A percentile compares a stretch with the other conserved stretches of the same genome.
Evolutionary conservation across 2,797 vertebrate species (phyloP).

Genomic region (Hoplostethus mediterraneus): DNA sequence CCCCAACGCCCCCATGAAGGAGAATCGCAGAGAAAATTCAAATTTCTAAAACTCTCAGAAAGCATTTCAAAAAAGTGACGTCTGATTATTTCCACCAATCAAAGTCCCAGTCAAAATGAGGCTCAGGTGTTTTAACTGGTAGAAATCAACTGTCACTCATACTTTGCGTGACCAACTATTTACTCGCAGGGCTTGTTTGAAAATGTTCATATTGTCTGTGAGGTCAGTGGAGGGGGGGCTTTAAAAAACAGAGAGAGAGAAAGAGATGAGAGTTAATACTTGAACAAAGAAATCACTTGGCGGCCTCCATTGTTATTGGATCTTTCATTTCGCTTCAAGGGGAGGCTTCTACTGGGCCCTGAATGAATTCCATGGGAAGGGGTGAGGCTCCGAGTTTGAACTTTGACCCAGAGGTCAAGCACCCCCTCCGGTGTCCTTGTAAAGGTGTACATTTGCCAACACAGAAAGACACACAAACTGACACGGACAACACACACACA

Average conservation of each 20-base stretch:
- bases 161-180: no score
- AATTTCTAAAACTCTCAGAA: no score
- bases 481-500: constrained; percentile 33
- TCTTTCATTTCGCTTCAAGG: constrained; percentile 71
- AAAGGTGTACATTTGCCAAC: constrained; percentile 64
- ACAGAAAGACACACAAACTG: constrained; percentile 48
- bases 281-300: constrained; percentile 68
- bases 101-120: no score
- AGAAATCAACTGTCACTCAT: no score
- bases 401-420: constrained; percentile 70
- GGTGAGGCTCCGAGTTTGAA: constrained; percentile 62
- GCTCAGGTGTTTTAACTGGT: no score
- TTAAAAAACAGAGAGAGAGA: constrained; percentile 39
- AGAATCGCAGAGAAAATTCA: constrained; percentile 34
- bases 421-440: constrained; percentile 59
- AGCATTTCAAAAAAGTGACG: no score
- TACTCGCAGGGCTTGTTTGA: no score
- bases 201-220: no score
- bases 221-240: constrained; percentile 41
- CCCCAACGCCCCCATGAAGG: constrained; percentile 1
- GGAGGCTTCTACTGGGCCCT: constrained; percentile 44
- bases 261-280: constrained; percentile 51
- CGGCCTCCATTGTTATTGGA: constrained; percentile 56
- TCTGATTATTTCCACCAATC: no score
- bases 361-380: constrained; percentile 54